Evolutionary conservation across 2,888 invertebrate genomes (phyloP).

Genomic region (Drosophila mimica): DNA sequence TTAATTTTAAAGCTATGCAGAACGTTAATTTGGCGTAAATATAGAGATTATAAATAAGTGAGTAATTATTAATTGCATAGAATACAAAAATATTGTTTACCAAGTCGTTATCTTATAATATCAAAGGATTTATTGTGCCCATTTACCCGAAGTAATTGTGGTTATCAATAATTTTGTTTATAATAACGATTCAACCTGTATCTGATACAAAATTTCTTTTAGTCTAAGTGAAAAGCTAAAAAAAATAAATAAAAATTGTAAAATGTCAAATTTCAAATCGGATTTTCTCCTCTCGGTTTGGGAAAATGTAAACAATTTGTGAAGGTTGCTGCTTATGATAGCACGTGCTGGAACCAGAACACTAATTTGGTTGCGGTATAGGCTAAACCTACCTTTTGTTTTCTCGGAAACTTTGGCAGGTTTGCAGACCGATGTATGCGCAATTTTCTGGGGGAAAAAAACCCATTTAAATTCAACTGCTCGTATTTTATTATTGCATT

Average conservation of each 20-base stretch:
- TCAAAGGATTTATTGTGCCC: slow-evolving; percentile 7
- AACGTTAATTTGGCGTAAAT: slow-evolving; percentile 32
- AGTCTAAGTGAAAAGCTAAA: slow-evolving; percentile 32
- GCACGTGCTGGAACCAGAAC: not conserved
- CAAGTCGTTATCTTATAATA: slow-evolving; percentile 22
- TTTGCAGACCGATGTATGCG: not conserved
- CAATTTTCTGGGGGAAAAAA: not conserved
- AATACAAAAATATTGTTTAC: slow-evolving; percentile 20
- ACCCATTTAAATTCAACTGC: not conserved
- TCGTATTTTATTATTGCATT: not conserved
- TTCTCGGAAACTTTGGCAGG: not conserved
- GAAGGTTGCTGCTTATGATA: not conserved
- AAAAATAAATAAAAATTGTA: slow-evolving; percentile 17
- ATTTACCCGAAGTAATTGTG: slow-evolving; percentile 15
- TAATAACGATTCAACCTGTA: slow-evolving; percentile 17
- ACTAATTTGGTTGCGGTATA: not conserved
- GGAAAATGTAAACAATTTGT: not conserved
- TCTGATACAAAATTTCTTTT: slow-evolving; percentile 40
- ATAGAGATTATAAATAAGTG: slow-evolving; percentile 25
- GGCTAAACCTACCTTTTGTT: not conserved
- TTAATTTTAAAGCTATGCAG: slow-evolving; percentile 9
- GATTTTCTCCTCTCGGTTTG: not conserved
- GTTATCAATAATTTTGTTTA: slow-evolving; percentile 9
- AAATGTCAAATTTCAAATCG: not conserved
- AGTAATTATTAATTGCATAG: slow-evolving; percentile 25